phyloP scores from a whole-genome alignment of 2,888 invertebrate species.

The Calameuta filiformis region DNA sequence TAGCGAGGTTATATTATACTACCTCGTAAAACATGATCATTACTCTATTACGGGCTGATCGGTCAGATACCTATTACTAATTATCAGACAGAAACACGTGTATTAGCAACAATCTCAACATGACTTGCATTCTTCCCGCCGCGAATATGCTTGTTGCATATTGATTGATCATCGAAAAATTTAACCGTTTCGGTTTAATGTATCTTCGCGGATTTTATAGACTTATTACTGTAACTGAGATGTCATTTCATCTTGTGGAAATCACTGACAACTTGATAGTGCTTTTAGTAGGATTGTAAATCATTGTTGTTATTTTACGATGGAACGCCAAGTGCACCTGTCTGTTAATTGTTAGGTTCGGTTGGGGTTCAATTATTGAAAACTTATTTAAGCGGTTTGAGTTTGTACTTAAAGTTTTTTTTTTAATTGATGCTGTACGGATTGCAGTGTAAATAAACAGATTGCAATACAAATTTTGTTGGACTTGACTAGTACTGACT shows the following conservation, averaged over 20 bases:
- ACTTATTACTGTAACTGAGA: neutral
- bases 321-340: neutral
- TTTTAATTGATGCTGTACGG: neutral
- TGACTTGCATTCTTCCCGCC: neutral
- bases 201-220: neutral
- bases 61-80: slow-evolving; percentile 53
- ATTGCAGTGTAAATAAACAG: neutral
- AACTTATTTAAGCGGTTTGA: neutral
- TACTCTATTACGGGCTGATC: slow-evolving; percentile 59
- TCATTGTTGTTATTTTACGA: neutral
- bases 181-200: neutral
- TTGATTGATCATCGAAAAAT: neutral
- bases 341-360: neutral
- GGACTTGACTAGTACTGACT: neutral
- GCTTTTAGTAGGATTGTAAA: neutral
- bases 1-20: slow-evolving; percentile 51
- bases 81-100: slow-evolving; percentile 60
- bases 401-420: neutral
- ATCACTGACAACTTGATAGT: neutral
- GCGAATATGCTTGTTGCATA: neutral
- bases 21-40: slow-evolving; percentile 62
- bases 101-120: slow-evolving; percentile 46
- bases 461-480: neutral
- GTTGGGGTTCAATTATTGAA: neutral
- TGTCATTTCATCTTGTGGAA: neutral